Evolutionary conservation across 1,140 invertebrate species (phyloP).

Genomic region (Zaprionus africanus): DNA sequence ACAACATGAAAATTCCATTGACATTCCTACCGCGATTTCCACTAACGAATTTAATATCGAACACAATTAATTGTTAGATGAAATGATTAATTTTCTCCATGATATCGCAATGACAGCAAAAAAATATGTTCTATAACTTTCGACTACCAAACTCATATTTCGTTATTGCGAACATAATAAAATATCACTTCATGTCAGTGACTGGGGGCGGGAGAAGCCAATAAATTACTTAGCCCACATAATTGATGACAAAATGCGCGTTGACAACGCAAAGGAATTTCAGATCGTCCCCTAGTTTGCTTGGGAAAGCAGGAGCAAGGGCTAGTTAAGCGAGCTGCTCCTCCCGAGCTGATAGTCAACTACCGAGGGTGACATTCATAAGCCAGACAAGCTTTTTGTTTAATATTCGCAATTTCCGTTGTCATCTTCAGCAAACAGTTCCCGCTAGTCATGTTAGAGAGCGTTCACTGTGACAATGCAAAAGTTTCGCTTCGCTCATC

Average conservation of each 20-base stretch:
- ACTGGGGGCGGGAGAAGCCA: background rate
- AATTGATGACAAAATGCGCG: background rate
- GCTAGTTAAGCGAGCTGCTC: background rate
- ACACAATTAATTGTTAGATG: slow-evolving; percentile 16
- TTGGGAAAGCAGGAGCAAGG: background rate
- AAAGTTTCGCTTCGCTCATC: slow-evolving; percentile 42
- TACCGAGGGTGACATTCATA: slow-evolving; percentile 18
- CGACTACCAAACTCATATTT: background rate
- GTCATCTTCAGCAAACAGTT: slow-evolving; percentile 13
- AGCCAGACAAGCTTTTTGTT: slow-evolving; percentile 22
- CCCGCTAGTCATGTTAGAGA: slow-evolving; percentile 57
- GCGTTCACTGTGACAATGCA: slow-evolving; percentile 70
- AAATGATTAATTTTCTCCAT: background rate
- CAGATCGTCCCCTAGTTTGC: background rate
- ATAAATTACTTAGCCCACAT: slow-evolving; percentile 21
- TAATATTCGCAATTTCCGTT: slow-evolving; percentile 17
- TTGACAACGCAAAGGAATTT: background rate
- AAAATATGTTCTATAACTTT: background rate
- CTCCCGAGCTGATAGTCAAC: background rate
- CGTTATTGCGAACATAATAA: background rate
- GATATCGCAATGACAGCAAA: slow-evolving; percentile 16
- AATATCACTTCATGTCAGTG: background rate
- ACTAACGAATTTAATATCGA: background rate
- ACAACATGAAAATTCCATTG: background rate
- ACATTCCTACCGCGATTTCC: background rate